Conservation (phyloP, 2,888 invertebrate genomes). For the Ectemnius cavifrons region DNA sequence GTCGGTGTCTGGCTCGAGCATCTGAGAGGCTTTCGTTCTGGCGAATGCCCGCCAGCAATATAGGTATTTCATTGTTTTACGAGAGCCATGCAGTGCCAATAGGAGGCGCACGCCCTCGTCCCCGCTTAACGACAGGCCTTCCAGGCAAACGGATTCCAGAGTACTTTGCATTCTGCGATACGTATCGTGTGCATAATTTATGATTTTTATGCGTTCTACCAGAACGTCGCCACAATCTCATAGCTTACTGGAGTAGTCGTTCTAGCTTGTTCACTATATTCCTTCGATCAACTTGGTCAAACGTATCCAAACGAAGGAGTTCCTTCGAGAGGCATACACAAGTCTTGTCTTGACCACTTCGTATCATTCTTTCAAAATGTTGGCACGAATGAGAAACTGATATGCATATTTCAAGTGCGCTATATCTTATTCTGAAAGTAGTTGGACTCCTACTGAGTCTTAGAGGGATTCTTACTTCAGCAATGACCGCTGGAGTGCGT, state of each 20-base stretch:
- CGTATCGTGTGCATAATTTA: slow-evolving; percentile 4
- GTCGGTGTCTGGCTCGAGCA: slow-evolving; percentile 26
- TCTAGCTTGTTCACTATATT: slow-evolving; percentile 26
- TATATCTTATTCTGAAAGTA: too few relatives aligned
- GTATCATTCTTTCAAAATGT: slow-evolving; percentile 18
- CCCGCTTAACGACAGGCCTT: slow-evolving; percentile 55
- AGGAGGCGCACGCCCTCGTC: slow-evolving; percentile 57
- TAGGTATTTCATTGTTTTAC: slow-evolving; percentile 56
- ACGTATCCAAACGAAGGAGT: slow-evolving; percentile 33
- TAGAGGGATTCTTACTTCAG: slow-evolving; percentile 45
- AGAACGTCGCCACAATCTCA: background rate
- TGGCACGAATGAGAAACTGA: background rate
- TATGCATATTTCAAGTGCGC: background rate
- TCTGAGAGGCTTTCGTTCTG: slow-evolving; percentile 45
- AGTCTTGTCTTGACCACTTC: slow-evolving; percentile 1
- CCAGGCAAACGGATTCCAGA: slow-evolving; percentile 58
- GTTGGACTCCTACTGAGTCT: too few relatives aligned
- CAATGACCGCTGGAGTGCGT: slow-evolving; percentile 40
- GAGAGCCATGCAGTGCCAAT: slow-evolving; percentile 57
- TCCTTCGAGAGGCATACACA: slow-evolving; percentile 26
- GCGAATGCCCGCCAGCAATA: slow-evolving; percentile 63
- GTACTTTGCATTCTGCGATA: slow-evolving; percentile 51
- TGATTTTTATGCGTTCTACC: slow-evolving; percentile 2
- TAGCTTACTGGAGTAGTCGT: slow-evolving; percentile 29
- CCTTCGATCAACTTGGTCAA: slow-evolving; percentile 31